Evolutionary conservation across 2,797 vertebrate species (phyloP).

Genomic region (Carapus acus): DNA sequence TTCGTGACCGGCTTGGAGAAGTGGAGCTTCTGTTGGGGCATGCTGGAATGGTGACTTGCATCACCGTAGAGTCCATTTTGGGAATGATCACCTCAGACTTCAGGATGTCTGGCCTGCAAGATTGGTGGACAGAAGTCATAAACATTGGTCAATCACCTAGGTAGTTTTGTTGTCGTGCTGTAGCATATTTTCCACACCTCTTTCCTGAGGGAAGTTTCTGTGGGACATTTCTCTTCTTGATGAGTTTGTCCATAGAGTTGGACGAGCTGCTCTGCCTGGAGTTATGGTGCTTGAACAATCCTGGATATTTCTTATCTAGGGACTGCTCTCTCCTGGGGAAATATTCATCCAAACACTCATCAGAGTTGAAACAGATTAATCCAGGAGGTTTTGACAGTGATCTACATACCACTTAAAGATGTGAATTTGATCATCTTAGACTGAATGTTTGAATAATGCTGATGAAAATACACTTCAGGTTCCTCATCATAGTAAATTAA

Average conservation of each 20-base stretch:
- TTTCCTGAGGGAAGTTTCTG: slow-evolving; percentile 89
- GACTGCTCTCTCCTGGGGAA: slow-evolving; percentile 85
- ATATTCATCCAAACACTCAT: too few species aligned
- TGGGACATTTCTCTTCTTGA: slow-evolving; percentile 91
- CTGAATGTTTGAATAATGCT: too few species aligned
- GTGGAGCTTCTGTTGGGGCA: slow-evolving; percentile 86
- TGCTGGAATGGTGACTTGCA: slow-evolving; percentile 84
- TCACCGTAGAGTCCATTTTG: slow-evolving; percentile 83
- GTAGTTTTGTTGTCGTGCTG: neutral
- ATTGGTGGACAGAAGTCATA: slow-evolving; percentile 31
- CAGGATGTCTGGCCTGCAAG: slow-evolving; percentile 86
- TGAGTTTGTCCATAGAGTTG: slow-evolving; percentile 92
- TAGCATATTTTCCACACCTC: slow-evolving; percentile 68
- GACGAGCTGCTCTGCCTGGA: slow-evolving; percentile 79
- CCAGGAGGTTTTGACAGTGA: too few species aligned
- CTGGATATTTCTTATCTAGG: slow-evolving; percentile 88
- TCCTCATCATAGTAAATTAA: neutral
- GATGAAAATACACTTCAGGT: neutral
- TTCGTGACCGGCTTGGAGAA: slow-evolving; percentile 84
- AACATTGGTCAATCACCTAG: slow-evolving; percentile 9
- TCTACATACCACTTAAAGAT: too few species aligned
- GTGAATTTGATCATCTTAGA: too few species aligned
- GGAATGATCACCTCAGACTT: slow-evolving; percentile 90
- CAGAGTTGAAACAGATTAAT: neutral
- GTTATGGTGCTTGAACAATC: slow-evolving; percentile 85